phyloP scores from a whole-genome alignment of 2,888 invertebrate genomes.

The Tetropium fuscum region DNA sequence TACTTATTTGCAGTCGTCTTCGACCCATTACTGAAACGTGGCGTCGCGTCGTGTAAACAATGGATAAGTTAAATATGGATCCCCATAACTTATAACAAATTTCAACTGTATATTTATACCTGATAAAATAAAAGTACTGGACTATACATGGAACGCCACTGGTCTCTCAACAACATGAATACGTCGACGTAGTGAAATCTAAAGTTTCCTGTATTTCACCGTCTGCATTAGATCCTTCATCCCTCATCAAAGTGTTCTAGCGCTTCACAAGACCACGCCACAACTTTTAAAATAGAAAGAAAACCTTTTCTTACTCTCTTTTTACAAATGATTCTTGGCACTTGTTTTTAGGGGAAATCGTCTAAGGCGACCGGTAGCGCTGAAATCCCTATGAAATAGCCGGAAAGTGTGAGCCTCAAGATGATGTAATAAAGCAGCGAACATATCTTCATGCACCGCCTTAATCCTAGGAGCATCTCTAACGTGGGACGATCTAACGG shows the following conservation, averaged over 20 bases:
- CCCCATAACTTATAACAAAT: too few relatives aligned
- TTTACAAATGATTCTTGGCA: slow-evolving; percentile 1
- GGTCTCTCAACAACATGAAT: too few relatives aligned
- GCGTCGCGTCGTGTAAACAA: too few relatives aligned
- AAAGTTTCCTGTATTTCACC: neutral
- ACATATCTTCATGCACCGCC: slow-evolving; percentile 46
- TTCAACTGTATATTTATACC: too few relatives aligned
- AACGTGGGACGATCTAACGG: slow-evolving; percentile 46
- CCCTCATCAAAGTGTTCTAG: neutral
- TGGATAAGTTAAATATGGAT: too few relatives aligned
- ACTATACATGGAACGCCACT: too few relatives aligned
- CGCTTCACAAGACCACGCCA: neutral
- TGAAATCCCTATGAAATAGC: slow-evolving; percentile 21
- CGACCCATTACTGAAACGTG: too few relatives aligned
- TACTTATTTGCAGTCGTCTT: too few relatives aligned
- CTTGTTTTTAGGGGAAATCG: slow-evolving; percentile 2
- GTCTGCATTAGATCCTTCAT: neutral
- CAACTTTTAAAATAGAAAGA: neutral
- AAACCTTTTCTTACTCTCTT: neutral
- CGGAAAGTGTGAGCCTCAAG: slow-evolving; percentile 30
- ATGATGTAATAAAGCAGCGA: slow-evolving; percentile 47
- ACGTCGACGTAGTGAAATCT: neutral
- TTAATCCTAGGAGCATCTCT: slow-evolving; percentile 46
- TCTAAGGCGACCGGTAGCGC: neutral
- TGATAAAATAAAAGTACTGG: too few relatives aligned